These are phyloP conservation scores for Bombyx mori DNA, from an alignment of 1,140 invertebrate species.

Conservation along the genomic window ASM3026992v2 NC_085113.1:505501-506000, in stretches of 20 bases:
- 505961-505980: constrained; percentile 36
- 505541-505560: constrained; percentile 78
- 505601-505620: constrained; percentile 33
- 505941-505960: constrained; percentile 40
- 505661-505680: constrained; percentile 75
- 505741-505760: constrained; percentile 91
- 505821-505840: constrained; percentile 29
- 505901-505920: constrained; percentile 77
- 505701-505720: constrained; percentile 91
- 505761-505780: constrained; percentile 93
- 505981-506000: constrained; percentile 77
- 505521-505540: constrained; percentile 81
- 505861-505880: constrained; percentile 71
- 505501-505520: constrained; percentile 67
- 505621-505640: constrained; percentile 43
- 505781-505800: constrained; percentile 89
- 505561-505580: constrained; percentile 56
- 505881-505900: constrained; percentile 80
- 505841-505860: constrained; percentile 29
- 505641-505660: constrained; percentile 59
- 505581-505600: constrained; percentile 25
- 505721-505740: constrained; percentile 83
- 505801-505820: constrained; percentile 76
- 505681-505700: constrained; percentile 90
- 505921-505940: constrained; percentile 74